Percentiles rank a stretch among this genome's conserved stretches.
These are phyloP conservation scores for Hydraecia micacea DNA, from an alignment of 2,888 invertebrate genomes.

Conservation along the genomic window DNA sequence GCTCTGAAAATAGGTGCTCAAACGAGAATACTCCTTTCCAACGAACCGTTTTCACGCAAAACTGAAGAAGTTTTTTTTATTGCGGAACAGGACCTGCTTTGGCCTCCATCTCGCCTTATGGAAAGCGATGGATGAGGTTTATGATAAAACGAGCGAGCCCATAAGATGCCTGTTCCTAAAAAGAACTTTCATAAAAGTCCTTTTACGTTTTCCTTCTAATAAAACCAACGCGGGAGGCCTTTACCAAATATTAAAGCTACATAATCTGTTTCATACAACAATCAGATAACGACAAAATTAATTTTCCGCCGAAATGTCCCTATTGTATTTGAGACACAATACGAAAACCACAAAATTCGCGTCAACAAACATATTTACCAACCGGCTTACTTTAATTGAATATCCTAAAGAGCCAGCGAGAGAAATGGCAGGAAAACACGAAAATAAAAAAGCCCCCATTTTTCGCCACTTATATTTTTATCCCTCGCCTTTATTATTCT, in stretches of 20 bases:
- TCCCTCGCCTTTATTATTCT: slow-evolving; percentile 52
- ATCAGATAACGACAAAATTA: slow-evolving; percentile 30
- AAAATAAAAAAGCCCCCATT: slow-evolving; percentile 21
- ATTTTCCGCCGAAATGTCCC: slow-evolving; percentile 21
- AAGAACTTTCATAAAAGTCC: not conserved
- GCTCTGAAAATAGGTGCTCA: no score
- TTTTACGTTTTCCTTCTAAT: not conserved
- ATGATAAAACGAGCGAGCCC: not conserved
- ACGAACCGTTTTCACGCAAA: not conserved
- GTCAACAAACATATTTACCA: slow-evolving; percentile 36
- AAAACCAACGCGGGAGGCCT: not conserved
- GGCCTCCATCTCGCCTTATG: not conserved
- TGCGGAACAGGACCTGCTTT: not conserved
- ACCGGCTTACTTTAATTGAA: slow-evolving; percentile 46
- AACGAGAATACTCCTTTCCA: no score
- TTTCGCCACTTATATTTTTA: slow-evolving; percentile 41
- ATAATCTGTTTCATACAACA: slow-evolving; percentile 19
- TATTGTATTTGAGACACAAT: slow-evolving; percentile 35
- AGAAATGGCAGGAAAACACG: not conserved
- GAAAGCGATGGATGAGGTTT: not conserved
- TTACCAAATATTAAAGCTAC: slow-evolving; percentile 13
- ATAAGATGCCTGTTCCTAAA: not conserved
- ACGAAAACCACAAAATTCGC: slow-evolving; percentile 5
- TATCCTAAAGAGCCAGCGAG: slow-evolving; percentile 31
- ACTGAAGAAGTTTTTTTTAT: not conserved